Percentiles rank a stretch among this genome's conserved stretches.
Conservation (phyloP, 2,888 invertebrate species). For the Gisinianus flammeolus region DNA sequence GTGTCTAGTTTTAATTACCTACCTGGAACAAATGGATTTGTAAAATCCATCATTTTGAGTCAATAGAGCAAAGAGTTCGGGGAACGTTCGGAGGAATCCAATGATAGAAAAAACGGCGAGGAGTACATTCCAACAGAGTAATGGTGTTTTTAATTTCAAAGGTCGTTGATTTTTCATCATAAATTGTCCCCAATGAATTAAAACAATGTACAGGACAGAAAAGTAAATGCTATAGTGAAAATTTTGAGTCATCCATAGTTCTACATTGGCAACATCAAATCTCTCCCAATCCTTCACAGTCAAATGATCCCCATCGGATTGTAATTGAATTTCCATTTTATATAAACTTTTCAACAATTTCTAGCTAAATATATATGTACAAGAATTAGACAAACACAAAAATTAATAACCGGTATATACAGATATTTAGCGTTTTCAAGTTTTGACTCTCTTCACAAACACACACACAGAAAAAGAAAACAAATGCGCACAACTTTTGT, state of each 20-base stretch:
- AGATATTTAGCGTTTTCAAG: no score
- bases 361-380: no score
- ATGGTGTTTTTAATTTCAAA: constrained; percentile 33
- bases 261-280: neutral
- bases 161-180: constrained; percentile 36
- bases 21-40: constrained; percentile 37
- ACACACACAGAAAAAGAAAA: no score
- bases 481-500: no score
- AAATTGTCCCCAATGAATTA: constrained; percentile 29
- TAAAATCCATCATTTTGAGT: constrained; percentile 23
- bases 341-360: neutral
- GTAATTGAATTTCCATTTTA: neutral
- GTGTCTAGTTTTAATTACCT: neutral
- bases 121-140: constrained; percentile 42
- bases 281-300: constrained; percentile 33
- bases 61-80: constrained; percentile 8
- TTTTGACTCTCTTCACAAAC: no score
- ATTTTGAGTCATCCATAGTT: constrained; percentile 43
- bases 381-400: no score
- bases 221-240: constrained; percentile 35
- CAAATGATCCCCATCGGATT: neutral
- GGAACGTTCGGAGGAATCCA: constrained; percentile 33
- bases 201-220: constrained; percentile 29
- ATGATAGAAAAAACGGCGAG: constrained; percentile 40
- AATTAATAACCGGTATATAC: no score